A percentile compares a stretch with the other conserved stretches of the same genome.
Evolutionary conservation across 1,140 invertebrate species (phyloP).

Genomic region (Sitophilus oryzae): DNA sequence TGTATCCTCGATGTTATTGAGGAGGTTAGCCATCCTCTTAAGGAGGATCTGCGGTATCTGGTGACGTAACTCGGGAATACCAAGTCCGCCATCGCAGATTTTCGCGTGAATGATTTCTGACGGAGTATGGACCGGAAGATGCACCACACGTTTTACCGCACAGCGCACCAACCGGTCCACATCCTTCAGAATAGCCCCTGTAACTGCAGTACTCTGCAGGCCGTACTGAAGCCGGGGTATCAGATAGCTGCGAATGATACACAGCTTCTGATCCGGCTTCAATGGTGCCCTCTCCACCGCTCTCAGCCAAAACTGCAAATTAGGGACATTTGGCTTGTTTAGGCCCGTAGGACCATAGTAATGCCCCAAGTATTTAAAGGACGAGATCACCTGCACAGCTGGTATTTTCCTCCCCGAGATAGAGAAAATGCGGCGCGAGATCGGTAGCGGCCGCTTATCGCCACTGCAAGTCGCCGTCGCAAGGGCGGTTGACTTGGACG

Average conservation of each 20-base stretch:
- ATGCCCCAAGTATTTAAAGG: too few relatives aligned
- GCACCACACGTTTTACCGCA: conserved; percentile 9
- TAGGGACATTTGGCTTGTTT: too few relatives aligned
- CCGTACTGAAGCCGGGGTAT: conserved; percentile 22
- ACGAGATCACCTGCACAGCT: not conserved
- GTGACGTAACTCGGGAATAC: conserved; percentile 17
- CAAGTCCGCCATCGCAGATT: conserved; percentile 28
- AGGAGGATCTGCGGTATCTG: not conserved
- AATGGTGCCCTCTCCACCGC: too few relatives aligned
- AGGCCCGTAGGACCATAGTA: too few relatives aligned
- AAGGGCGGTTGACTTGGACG: not conserved
- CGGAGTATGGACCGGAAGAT: conserved; percentile 17
- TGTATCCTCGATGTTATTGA: conserved; percentile 73
- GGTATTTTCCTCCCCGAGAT: conserved; percentile 17
- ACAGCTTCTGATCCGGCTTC: too few relatives aligned
- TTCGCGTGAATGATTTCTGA: conserved; percentile 19
- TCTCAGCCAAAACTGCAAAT: too few relatives aligned
- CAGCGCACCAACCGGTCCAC: conserved; percentile 21
- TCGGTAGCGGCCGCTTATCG: not conserved
- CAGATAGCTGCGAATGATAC: too few relatives aligned
- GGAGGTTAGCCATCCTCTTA: conserved; percentile 60
- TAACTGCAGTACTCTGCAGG: conserved; percentile 20
- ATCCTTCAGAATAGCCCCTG: conserved; percentile 5
- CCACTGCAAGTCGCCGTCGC: not conserved
- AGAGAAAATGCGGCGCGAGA: not conserved